Percentiles rank a stretch among this genome's conserved stretches.
phyloP scores from a whole-genome alignment of 1,140 invertebrate species.

The Drosophila bocqueti region DNA sequence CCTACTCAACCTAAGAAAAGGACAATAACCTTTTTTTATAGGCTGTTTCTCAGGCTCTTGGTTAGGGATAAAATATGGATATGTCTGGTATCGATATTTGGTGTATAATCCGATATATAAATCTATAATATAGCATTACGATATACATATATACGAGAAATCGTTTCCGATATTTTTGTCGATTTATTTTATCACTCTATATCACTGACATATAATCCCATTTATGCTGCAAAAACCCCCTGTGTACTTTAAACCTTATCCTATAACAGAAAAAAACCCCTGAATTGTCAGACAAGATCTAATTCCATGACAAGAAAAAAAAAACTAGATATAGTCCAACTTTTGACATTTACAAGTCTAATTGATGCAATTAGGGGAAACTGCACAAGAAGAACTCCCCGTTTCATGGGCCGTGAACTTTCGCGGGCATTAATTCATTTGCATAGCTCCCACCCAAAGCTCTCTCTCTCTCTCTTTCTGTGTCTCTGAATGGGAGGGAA shows the following conservation, averaged over 20 bases:
- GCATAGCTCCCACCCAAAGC: conserved; percentile 37
- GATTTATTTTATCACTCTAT: too few species aligned
- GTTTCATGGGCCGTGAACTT: conserved; percentile 11
- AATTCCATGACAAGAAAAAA: background rate
- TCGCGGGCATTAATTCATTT: conserved; percentile 52
- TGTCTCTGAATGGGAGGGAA: background rate
- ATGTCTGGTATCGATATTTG: too few species aligned
- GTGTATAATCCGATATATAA: too few species aligned
- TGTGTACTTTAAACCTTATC: background rate
- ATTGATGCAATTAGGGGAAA: conserved; percentile 40
- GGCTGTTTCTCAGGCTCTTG: too few species aligned
- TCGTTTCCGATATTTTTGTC: too few species aligned
- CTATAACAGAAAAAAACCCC: background rate
- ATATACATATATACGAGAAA: too few species aligned
- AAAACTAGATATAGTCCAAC: background rate
- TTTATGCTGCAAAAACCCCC: too few species aligned
- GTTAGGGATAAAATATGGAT: too few species aligned
- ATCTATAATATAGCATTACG: too few species aligned
- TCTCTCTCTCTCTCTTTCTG: background rate
- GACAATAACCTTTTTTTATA: too few species aligned
- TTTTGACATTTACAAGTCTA: conserved; percentile 28
- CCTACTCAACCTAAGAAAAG: too few species aligned
- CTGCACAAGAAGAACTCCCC: conserved; percentile 22
- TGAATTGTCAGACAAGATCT: background rate
- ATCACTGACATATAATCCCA: too few species aligned